These are phyloP conservation scores for Thripadectes ignobilis DNA, from an alignment of 2,797 vertebrate genomes.

Conservation along the genomic window DNA sequence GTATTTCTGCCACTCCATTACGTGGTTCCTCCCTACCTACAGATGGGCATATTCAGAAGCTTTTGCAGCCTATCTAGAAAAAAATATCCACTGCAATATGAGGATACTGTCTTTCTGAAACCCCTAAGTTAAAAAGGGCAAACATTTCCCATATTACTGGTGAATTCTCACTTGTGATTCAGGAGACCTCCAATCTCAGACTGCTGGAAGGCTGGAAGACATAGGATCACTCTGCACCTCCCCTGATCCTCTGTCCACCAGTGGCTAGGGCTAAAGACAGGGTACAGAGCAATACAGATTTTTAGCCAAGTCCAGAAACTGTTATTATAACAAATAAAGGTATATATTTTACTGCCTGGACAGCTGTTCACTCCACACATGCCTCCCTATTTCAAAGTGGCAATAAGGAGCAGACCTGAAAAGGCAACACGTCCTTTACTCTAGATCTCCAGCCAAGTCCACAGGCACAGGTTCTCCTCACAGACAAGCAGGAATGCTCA, in stretches of 20 bases:
- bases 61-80: background rate
- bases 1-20: background rate
- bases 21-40: background rate
- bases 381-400: background rate
- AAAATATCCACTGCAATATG: background rate
- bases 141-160: background rate
- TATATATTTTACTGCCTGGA: background rate
- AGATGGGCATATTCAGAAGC: background rate
- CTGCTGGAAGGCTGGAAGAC: background rate
- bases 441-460: constrained; percentile 43
- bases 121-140: background rate
- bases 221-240: background rate
- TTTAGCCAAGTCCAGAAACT: background rate
- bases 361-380: background rate
- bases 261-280: background rate
- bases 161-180: background rate
- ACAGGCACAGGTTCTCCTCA: constrained; percentile 13
- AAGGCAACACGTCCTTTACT: constrained; percentile 52
- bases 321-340: background rate
- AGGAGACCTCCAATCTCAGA: background rate
- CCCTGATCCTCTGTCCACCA: background rate
- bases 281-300: background rate
- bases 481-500: constrained; percentile 38
- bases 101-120: background rate
- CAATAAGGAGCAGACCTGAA: constrained; percentile 19